A percentile compares a stretch with the other conserved stretches of the same genome.
Conservation (phyloP, 1,140 invertebrate genomes). For the Eubasilissa regina region DNA sequence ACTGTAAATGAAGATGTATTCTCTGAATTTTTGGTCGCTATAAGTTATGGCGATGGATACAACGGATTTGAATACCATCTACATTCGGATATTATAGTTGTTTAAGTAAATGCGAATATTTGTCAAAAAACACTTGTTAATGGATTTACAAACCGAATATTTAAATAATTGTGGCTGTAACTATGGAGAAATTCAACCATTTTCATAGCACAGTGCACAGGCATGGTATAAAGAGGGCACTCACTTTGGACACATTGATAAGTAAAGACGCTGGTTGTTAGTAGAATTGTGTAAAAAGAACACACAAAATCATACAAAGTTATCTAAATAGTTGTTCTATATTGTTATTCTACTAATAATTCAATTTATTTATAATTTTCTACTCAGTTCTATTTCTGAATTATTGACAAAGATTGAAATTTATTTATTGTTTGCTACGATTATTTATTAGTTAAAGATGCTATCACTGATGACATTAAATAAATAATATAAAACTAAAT, state of each 20-base stretch:
- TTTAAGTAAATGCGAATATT: not conserved
- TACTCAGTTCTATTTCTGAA: not conserved
- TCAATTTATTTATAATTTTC: not conserved
- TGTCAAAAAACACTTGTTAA: no score
- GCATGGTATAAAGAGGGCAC: slow-evolving; percentile 19
- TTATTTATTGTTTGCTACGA: not conserved
- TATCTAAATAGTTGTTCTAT: not conserved
- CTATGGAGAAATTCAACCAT: not conserved
- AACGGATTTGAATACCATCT: not conserved
- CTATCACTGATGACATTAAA: no score
- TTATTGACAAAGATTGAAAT: not conserved
- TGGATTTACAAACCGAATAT: no score
- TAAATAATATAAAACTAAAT: no score
- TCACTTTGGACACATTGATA: slow-evolving; percentile 38
- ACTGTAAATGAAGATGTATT: not conserved
- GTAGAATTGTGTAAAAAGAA: slow-evolving; percentile 8
- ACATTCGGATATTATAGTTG: not conserved
- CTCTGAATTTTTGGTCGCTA: not conserved
- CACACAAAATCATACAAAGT: slow-evolving; percentile 33
- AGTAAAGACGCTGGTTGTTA: slow-evolving; percentile 41
- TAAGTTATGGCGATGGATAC: not conserved
- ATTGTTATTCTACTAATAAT: not conserved
- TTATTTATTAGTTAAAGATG: no score
- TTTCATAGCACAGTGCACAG: slow-evolving; percentile 18
- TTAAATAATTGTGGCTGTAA: no score